Base-by-base conservation (phyloP, 2,113 vertebrate genomes). In the Pluvialis apricaria region DNA sequence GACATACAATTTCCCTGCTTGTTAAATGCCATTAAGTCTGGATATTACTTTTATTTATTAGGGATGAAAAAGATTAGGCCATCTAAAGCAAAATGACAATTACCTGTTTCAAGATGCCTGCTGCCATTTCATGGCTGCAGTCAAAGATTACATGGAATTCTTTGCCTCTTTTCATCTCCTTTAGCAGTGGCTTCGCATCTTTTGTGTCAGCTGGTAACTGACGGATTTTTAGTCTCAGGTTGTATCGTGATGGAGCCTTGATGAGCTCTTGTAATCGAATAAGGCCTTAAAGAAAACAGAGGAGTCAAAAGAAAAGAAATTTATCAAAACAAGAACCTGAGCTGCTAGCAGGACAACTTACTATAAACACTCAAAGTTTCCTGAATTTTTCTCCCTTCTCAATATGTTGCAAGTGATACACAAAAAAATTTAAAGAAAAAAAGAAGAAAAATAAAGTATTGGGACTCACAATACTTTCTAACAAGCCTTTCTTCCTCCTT, bases 61-160 rank as follows among this genome's bases (percentile, higher is more conserved):
- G n/a, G 26, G 29, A 90, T 68, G 45, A 92, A 86, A 88, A 49
- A 92, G 61, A 75, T 62, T 52, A 94, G 77, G 28, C 64, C 11
- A 79, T 49, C 58, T 95, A 64, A 90, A 90, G 19, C 40, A 89
- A 91, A 73, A 92, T 44, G 38, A 84, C 66, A 26, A 81, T 98
- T 98, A 99, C 99, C 99, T 99, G 99, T 96, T 99, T 99, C 83
- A 99, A 98, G 97, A 99, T 99, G 70, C 99, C 99, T 69, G 99
- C 99, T 95, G 99, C 99, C 99, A 99, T 99, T 96, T 99, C 99
- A 88, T 99, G 99, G 90, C 99, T 99, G 86, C 99, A 99, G 97
- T 99, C 99, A 93, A 99, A 99, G 96, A 99, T 99, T 75, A 99
- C 99, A 69, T 99, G 99, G 96, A 99, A 99, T 95, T 99, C 99